These are phyloP conservation scores for Heliothis subflexa DNA, from an alignment of 1,140 invertebrate genomes.

Conservation along the genomic window DNA sequence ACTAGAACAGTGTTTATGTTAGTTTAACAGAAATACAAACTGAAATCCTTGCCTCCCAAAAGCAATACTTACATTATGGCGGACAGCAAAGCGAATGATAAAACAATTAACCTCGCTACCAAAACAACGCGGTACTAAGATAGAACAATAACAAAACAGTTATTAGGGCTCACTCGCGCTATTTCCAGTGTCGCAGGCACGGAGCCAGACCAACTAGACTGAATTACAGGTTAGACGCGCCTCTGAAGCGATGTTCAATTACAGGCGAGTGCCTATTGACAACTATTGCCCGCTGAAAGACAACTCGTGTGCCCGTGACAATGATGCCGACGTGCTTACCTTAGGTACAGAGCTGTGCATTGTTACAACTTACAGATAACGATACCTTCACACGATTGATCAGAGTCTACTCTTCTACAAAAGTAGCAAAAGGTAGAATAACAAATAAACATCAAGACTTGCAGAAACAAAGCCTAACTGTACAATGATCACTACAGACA, in stretches of 20 bases:
- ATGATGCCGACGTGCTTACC: not conserved
- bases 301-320: not conserved
- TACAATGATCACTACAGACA: not conserved
- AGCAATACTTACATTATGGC: no score
- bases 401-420: no score
- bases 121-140: constrained; percentile 1
- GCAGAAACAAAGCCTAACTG: not conserved
- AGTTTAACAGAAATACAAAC: no score
- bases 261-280: constrained; percentile 41
- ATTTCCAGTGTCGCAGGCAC: constrained; percentile 30
- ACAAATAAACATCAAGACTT: no score
- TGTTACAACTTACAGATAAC: no score
- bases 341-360: no score
- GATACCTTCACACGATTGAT: no score
- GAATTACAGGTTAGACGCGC: constrained; percentile 59
- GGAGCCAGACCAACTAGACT: constrained; percentile 51
- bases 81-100: not conserved
- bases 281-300: constrained; percentile 1
- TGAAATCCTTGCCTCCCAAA: no score
- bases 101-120: not conserved
- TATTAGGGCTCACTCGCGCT: constrained; percentile 13
- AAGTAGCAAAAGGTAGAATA: no score
- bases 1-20: no score
- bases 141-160: constrained; percentile 33
- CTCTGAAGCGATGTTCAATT: constrained; percentile 58